A percentile compares a stretch with the other conserved stretches of the same genome.
Conservation (phyloP, 2,888 invertebrate species). For the Fragum whitleyi region DNA sequence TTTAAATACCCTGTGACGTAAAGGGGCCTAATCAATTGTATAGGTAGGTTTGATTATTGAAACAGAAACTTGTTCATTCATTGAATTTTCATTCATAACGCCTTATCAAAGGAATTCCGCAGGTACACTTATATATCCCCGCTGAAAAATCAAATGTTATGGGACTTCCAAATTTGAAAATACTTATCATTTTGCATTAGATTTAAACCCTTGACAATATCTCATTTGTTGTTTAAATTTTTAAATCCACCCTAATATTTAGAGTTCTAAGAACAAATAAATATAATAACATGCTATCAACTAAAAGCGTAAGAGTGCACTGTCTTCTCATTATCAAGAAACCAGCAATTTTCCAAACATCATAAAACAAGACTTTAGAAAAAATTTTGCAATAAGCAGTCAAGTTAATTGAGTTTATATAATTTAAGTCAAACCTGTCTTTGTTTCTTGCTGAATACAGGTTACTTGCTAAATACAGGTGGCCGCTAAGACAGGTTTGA, state of each 20-base stretch:
- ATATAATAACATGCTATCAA: too few relatives aligned
- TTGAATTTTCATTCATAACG: slow-evolving; percentile 54
- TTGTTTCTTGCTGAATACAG: too few relatives aligned
- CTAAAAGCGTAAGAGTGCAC: too few relatives aligned
- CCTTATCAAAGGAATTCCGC: slow-evolving; percentile 53
- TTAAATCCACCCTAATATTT: background rate
- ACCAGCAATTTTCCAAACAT: too few relatives aligned
- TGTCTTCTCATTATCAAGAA: too few relatives aligned
- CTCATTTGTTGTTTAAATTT: background rate
- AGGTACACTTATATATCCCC: slow-evolving; percentile 43
- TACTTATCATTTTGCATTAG: background rate
- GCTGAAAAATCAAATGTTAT: slow-evolving; percentile 52
- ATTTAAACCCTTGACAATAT: background rate
- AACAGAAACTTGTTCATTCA: slow-evolving; percentile 28
- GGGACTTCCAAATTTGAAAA: slow-evolving; percentile 25
- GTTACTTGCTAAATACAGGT: too few relatives aligned
- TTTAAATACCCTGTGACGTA: slow-evolving; percentile 16
- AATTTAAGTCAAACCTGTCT: too few relatives aligned
- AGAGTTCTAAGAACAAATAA: too few relatives aligned
- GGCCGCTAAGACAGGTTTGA: too few relatives aligned
- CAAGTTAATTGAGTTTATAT: too few relatives aligned
- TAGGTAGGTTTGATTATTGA: slow-evolving; percentile 24
- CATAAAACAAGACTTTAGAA: too few relatives aligned
- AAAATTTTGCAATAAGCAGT: too few relatives aligned
- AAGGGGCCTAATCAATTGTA: slow-evolving; percentile 16